Evolutionary conservation across 2,888 invertebrate species (phyloP), one percentile per base, ranked within the genome.

Genomic region (Calephelis perditalis): DNA sequence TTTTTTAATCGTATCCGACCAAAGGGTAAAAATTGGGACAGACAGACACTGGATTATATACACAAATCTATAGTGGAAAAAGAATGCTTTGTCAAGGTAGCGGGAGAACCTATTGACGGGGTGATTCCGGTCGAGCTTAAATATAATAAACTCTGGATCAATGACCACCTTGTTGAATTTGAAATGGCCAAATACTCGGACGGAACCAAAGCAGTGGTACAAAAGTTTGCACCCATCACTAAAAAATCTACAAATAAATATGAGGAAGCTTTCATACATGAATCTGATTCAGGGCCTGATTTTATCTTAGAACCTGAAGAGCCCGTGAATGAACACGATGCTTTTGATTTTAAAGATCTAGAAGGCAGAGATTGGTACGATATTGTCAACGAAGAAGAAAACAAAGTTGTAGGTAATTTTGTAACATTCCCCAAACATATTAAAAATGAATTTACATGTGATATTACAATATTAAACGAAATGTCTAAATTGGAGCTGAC

Each of bases 41-140:
- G 81, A 0, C 74, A 76, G 1, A 91, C 92, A 3, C 83, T 95
- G 45, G 94, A 95, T 70, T 91, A 87, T 61, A 88, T 96, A 40
- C 94, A 95, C 69, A 80, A 80, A 3, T 75, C 80, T 1, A 66
- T 95, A 2, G 93, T 95, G 0, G 92, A 93, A 52, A 92, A 93
- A 65, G 67, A 88, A 8, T 92, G 92, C 69, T 77, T 77, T 8
- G 77, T 95, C 0, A 86, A 86, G 46, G 72, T 92, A 4, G 71
- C 79, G 6, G 84, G 88, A 0, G 73, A 81, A 40, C 70, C 77
- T 15, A 68, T 81, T 11, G 75, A 74, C n/a, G 87, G 75, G 36
- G 61, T 83, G 7, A 62, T 73, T 35, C 82, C 84, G 3, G 75
- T 90, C 8, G 82, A 84, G 44, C 67, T 91, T 12, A 86, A 82